A percentile compares a stretch with the other conserved stretches of the same genome.
These are phyloP conservation scores for Anoplolepis gracilipes DNA, from an alignment of 1,140 invertebrate species.

Conservation along the genomic window DNA sequence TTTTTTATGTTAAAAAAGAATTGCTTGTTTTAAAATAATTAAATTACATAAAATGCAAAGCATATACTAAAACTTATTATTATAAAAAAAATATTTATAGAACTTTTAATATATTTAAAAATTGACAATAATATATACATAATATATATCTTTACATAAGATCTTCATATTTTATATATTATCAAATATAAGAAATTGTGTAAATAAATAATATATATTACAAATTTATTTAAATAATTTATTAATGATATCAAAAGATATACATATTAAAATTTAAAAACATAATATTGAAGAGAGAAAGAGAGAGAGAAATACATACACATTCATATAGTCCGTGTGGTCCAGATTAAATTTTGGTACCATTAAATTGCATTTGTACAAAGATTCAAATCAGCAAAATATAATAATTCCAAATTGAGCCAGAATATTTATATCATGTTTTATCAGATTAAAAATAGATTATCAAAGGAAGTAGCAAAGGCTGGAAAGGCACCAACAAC, in stretches of 20 bases:
- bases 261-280: neutral
- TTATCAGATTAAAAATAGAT: constrained; percentile 89
- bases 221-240: neutral
- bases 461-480: constrained; percentile 89
- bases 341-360: neutral
- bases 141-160: too few species aligned
- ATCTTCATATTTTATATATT: neutral
- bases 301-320: neutral
- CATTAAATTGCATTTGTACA: neutral
- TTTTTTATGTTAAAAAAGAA: too few species aligned
- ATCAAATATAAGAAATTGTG: neutral
- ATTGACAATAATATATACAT: neutral
- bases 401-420: neutral
- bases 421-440: neutral
- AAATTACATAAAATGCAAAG: neutral
- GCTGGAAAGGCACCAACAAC: constrained; percentile 88
- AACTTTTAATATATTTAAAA: neutral
- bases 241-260: neutral
- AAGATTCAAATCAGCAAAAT: neutral
- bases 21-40: too few species aligned
- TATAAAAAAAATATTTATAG: neutral
- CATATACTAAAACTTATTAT: neutral
- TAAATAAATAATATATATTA: neutral
- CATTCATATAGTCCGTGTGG: too few species aligned
- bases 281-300: neutral